Base-by-base conservation (phyloP, 2,888 invertebrate genomes). In the Linnaemya vulpina region DNA sequence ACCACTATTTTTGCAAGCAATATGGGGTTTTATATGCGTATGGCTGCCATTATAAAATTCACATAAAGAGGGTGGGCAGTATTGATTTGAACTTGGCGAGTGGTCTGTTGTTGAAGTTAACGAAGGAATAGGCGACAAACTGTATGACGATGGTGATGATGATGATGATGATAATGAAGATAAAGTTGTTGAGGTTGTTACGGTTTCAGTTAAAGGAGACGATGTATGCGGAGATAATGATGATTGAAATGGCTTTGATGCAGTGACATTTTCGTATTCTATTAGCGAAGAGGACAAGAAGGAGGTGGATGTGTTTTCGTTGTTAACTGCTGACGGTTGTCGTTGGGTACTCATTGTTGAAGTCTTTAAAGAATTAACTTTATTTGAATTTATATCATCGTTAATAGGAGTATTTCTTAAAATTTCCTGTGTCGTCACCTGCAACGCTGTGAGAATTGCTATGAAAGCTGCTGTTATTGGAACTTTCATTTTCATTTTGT, bases 11-110 rank as follows among this genome's bases (percentile, higher is more conserved):
- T 86, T 88, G 62, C 92, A 92, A 0, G 87, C 92, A 22, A 89
- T 89, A 76, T 92, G 90, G 35, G 88, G 87, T 62, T 51, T 70
- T 5, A 62, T 17, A 17, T 40, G 70, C 15, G 40, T 62, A 62
- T 91, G 89, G 25, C 87, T 90, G 60, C 91, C 92, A 86, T 92
- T 91, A 86, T 87, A 92, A 10, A 90, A 78, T 81, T 88, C 88
- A 73, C 92, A 92, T 15, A 92, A 77, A 3, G 89, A 70, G 0
- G 90, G 88, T 15, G 84, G 87, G 62, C 91, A 91, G 55, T 91
- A 92, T 17, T 85, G 86, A 15, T 81, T 63, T n/a, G 53, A 58
- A 30, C 53, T 11, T 40, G n/a, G 7, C 22, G 35, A n/a, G 8
- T 73, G 38, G 7, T 43, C 30, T 30, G 15, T 22, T 17, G 73